phyloP scores from a whole-genome alignment of 2,113 vertebrate species.

The Callospermophilus lateralis region DNA sequence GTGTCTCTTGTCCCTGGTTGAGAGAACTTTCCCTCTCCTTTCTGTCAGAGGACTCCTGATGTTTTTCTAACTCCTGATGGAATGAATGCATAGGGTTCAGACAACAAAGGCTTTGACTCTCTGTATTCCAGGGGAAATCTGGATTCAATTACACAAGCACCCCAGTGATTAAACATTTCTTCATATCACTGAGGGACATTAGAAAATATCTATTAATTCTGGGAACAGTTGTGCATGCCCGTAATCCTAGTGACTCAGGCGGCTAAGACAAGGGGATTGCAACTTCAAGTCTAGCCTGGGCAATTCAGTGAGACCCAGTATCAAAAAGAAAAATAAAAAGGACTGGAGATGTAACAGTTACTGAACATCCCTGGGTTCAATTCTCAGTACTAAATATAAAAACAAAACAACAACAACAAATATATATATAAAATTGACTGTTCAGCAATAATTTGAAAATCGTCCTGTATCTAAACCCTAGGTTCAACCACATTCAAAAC shows the following conservation, averaged over 20 bases:
- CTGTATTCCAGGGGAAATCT: neutral
- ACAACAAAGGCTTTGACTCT: neutral
- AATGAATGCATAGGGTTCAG: neutral
- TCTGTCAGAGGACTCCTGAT: neutral
- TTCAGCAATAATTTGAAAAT: neutral
- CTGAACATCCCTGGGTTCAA: no score
- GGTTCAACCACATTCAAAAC: neutral
- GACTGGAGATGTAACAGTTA: no score
- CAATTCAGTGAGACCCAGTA: no score
- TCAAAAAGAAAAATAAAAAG: no score
- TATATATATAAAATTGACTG: neutral
- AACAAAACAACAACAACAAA: neutral
- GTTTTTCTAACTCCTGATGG: neutral
- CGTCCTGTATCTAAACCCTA: neutral
- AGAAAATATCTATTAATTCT: neutral
- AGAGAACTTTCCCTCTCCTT: neutral
- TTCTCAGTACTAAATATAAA: no score
- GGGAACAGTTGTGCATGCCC: no score
- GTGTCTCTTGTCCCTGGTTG: fast-evolving
- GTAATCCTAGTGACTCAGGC: no score
- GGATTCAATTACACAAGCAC: neutral
- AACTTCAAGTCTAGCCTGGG: no score
- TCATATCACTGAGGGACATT: neutral
- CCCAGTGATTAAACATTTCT: neutral
- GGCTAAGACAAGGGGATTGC: no score